phyloP scores from a whole-genome alignment of 2,888 invertebrate species.

The Piscicola geometra region DNA sequence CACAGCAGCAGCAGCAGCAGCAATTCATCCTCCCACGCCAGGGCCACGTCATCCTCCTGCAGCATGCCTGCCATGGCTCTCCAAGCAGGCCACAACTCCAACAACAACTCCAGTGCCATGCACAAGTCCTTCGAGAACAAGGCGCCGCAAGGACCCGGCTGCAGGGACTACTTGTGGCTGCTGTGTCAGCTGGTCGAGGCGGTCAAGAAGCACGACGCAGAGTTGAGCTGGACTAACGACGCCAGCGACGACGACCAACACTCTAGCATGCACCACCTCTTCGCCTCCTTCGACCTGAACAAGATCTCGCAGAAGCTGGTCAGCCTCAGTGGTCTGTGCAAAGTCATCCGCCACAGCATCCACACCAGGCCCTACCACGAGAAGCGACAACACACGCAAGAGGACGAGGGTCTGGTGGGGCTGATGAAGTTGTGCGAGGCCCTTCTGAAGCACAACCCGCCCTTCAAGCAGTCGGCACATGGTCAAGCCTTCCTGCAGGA shows the following conservation, averaged over 20 bases:
- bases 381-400: constrained; percentile 71
- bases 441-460: constrained; percentile 78
- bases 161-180: constrained; percentile 89
- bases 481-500: constrained; percentile 61
- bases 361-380: constrained; percentile 76
- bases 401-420: constrained; percentile 85
- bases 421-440: constrained; percentile 79
- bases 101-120: not conserved
- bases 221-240: constrained; percentile 50
- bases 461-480: constrained; percentile 74
- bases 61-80: no score
- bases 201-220: constrained; percentile 59
- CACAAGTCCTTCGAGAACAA: constrained; percentile 55
- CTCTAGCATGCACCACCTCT: not conserved
- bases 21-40: not conserved
- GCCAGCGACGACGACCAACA: constrained; percentile 46
- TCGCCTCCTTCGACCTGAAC: not conserved
- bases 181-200: constrained; percentile 82
- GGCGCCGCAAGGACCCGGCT: constrained; percentile 88
- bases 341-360: constrained; percentile 70
- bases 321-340: constrained; percentile 68
- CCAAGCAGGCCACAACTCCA: no score
- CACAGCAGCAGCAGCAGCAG: not conserved
- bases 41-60: not conserved
- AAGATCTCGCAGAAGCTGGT: constrained; percentile 53